Percentiles rank a stretch among this genome's conserved stretches.
phyloP scores from a whole-genome alignment of 2,113 vertebrate genomes.

The Cercopithecus mona region DNA sequence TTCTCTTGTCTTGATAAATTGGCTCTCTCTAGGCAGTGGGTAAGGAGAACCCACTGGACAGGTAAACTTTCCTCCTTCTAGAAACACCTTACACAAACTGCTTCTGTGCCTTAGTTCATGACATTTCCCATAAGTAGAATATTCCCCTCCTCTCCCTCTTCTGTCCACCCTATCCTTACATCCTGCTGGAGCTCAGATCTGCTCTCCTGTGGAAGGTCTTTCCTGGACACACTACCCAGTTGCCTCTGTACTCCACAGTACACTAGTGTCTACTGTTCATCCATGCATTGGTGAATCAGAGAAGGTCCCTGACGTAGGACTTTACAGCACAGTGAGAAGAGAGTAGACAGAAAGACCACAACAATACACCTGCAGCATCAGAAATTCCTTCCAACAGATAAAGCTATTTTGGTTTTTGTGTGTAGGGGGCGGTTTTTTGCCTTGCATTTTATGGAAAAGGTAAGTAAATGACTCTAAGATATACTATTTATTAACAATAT shows the following conservation, averaged over 20 bases:
- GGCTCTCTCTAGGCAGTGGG: too few relatives aligned
- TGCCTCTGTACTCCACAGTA: background rate
- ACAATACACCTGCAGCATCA: fast-evolving
- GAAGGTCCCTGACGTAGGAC: background rate
- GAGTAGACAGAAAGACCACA: background rate
- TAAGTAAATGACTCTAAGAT: background rate
- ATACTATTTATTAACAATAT: background rate
- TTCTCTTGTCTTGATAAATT: too few relatives aligned
- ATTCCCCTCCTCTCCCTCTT: background rate
- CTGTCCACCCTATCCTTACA: background rate
- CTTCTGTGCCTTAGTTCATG: background rate
- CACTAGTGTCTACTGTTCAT: fast-evolving
- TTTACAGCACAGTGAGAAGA: fast-evolving
- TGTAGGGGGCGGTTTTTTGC: background rate
- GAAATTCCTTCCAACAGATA: background rate
- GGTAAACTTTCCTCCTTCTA: background rate
- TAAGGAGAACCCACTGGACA: too few relatives aligned
- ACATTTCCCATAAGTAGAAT: background rate
- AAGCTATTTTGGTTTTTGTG: background rate
- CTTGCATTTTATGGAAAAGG: background rate
- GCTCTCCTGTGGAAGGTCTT: background rate
- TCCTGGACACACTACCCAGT: background rate
- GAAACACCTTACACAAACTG: background rate
- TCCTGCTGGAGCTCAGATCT: background rate
- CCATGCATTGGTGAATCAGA: too few relatives aligned